Evolutionary conservation across 30 jellyfish, hydroid and myxozoan species (phyloP), one percentile per base, ranked within the genome.

Genomic region (Catostylus mosaicus): DNA sequence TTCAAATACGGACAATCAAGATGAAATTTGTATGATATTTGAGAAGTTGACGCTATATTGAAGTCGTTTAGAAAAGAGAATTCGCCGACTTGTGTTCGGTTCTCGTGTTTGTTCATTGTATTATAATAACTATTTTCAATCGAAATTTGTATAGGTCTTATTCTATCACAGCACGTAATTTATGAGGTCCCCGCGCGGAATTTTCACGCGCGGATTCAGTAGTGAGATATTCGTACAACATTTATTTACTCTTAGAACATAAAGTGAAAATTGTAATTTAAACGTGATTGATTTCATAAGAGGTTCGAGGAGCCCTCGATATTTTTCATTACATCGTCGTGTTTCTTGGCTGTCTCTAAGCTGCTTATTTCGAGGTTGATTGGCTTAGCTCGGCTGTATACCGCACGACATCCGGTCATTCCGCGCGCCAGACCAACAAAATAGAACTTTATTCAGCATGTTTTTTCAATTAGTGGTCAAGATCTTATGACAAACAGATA

Each of bases 1-100:
- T 76, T 52, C 86, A 86, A 86, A 72, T 86, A 31, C 79, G 82
- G 86, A 86, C 89, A 77, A 86, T 86, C 96, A 66, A 82, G 92
- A 82, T 68, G 38, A 68, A 74, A 82, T 74, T 67, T 82, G 92
- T 82, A 82, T 82, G 86, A 82, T 82, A 82, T 67, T 82, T 68
- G 92, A 50, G 54, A 81, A 47, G 91, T 67, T 69, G 92, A 82
- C 92, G 92, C 91, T 64, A 50, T 62, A 51, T 51, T 82, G 47
- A 74, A 63, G 85, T 74, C 92, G 75, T 82, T 70, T 82, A 70
- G 77, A 70, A 57, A 45, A 48, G 75, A 48, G 74, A 70, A 34
- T 22, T 36, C 4, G 14, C 86, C 92, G 86, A 82, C 59, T 48
- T 54, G 57, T 30, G 82, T 56, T 82, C 92, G 92, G 92, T 56